A percentile compares a stretch with the other conserved stretches of the same genome.
Evolutionary conservation across 2,888 invertebrate genomes (phyloP).

Genomic region (Coremacera marginata): DNA sequence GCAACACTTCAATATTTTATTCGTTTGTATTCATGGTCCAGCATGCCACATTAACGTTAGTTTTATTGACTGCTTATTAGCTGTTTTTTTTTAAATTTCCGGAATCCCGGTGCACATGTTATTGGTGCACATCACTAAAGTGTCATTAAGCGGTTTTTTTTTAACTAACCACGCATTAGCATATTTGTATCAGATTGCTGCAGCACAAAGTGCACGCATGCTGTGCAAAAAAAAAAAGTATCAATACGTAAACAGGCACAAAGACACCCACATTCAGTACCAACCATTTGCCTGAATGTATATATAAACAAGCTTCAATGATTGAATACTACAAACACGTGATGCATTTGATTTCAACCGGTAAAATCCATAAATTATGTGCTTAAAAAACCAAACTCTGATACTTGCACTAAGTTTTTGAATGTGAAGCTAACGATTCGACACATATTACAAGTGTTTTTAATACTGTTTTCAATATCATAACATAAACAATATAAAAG

Average conservation of each 20-base stretch:
- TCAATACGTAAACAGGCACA: slow-evolving; percentile 18
- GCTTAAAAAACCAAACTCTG: not conserved
- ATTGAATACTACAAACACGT: slow-evolving; percentile 11
- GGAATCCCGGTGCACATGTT: not conserved
- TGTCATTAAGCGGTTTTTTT: slow-evolving; percentile 23
- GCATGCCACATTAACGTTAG: not conserved
- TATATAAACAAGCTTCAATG: too few species aligned
- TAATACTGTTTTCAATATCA: too few species aligned
- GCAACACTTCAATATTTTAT: not conserved
- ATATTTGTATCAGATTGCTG: not conserved
- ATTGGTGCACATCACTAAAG: slow-evolving; percentile 52
- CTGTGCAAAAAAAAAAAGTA: not conserved
- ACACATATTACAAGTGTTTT: too few species aligned
- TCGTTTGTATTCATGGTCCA: not conserved
- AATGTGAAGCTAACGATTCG: too few species aligned
- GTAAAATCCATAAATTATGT: not conserved
- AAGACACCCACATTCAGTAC: not conserved
- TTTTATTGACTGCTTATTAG: slow-evolving; percentile 62
- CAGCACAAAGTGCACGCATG: not conserved
- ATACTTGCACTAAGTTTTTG: too few species aligned
- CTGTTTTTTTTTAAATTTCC: slow-evolving; percentile 45
- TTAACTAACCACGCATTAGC: not conserved
- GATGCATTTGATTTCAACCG: slow-evolving; percentile 46
- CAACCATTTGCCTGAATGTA: too few species aligned
- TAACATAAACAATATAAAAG: too few species aligned